Evolutionary conservation across 2,113 vertebrate genomes (phyloP), one percentile per base, ranked within the genome.

Genomic region (Laticauda colubrina): DNA sequence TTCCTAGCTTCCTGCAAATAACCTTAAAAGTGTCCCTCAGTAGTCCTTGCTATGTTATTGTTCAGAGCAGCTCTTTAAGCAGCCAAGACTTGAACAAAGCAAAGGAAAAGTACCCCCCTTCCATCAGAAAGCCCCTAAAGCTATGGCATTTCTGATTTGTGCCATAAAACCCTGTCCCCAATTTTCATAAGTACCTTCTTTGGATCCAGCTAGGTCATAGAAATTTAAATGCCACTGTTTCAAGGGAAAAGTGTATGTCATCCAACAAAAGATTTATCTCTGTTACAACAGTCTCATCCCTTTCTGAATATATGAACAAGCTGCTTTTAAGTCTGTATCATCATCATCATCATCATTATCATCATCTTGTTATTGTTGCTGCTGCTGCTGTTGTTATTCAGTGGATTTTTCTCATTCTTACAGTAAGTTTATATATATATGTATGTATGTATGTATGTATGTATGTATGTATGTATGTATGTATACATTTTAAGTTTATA

Each of bases 321-420:
- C 96, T 96, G 92, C 9, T 94, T 94, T 96, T 97, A 96, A 96
- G 95, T 97, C 97, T 96, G 96, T 96, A 81, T 81, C 96, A 97
- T 97, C 98, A 97, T 96, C 39, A 91, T 97, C 98, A 97, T 96
- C 26, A 91, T 29, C 20, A 51, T 53, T 23, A 61, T 10, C 12
- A 69, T n/a, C 61, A 69, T 69, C 64, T n/a, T 69, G 4, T 90
- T 86, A 6, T 29, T 97, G 98, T 97, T 98, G 98, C 98, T 97
- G 98, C 97, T 98, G 98, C 98, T 98, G 75, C 6, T 75, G 15
- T 96, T 96, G 98, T 97, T 97, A 98, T 64, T 98, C 97, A 97
- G 97, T 97, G 97, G 97, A 98, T 98, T 98, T 98, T 98, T 98
- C 98, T 98, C 98, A 98, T 98, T 98, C 98, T 97, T 98, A 97